phyloP scores from a whole-genome alignment of 2,113 vertebrate genomes.

The Nothoprocta perdicaria region DNA sequence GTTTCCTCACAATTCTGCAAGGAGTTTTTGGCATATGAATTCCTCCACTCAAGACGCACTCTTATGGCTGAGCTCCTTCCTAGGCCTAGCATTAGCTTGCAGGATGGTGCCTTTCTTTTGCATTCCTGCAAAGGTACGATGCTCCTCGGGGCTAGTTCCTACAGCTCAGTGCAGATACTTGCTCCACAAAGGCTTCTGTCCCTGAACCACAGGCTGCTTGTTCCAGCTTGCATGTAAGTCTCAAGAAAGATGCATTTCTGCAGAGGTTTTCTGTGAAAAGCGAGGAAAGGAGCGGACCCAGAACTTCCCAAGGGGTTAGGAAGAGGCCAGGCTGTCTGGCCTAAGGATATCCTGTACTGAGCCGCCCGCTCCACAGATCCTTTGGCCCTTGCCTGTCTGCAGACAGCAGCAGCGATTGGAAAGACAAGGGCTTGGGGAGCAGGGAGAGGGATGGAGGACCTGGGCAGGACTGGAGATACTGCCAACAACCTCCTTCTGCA shows the following conservation, averaged over 20 bases:
- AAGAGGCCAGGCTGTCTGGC: neutral
- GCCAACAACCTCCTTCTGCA: conserved; percentile 12
- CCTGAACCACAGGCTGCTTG: neutral
- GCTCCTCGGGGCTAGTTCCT: neutral
- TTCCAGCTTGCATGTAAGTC: conserved; percentile 13
- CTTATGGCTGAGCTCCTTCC: neutral
- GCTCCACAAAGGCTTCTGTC: neutral
- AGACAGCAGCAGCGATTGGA: neutral
- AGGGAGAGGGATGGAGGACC: neutral
- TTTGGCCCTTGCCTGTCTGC: neutral
- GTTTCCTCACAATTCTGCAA: neutral
- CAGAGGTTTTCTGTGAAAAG: conserved; percentile 2
- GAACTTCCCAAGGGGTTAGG: neutral
- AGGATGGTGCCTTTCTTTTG: neutral
- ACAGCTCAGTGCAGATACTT: neutral
- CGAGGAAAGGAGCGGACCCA: neutral
- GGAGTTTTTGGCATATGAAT: neutral
- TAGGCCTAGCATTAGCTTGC: neutral
- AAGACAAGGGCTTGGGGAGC: neutral
- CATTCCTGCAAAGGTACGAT: neutral
- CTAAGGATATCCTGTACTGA: neutral
- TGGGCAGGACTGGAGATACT: neutral
- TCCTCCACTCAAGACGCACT: neutral
- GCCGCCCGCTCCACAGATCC: neutral
- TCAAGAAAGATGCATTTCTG: conserved; percentile 9